Evolutionary conservation across 2,888 invertebrate species (phyloP).

Genomic region (Pyrocoelia pectoralis): DNA sequence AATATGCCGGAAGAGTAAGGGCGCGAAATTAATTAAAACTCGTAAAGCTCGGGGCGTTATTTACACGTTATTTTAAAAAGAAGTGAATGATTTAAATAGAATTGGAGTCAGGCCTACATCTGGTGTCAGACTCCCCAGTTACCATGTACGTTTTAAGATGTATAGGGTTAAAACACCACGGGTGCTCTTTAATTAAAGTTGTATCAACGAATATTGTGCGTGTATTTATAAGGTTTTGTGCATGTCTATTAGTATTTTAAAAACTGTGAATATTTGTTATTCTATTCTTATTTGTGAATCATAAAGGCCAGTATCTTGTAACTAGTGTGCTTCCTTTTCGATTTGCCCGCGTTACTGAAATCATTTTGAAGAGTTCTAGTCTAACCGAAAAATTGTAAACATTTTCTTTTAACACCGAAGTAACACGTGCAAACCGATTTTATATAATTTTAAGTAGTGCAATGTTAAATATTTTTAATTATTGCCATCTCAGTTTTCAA

Average conservation of each 20-base stretch:
- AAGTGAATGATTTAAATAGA: background rate
- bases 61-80: conserved; percentile 18
- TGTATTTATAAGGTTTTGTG: conserved; percentile 16
- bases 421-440: conserved; percentile 8
- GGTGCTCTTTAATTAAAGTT: conserved; percentile 48
- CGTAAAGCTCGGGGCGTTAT: background rate
- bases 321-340: conserved; percentile 25
- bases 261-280: conserved; percentile 22
- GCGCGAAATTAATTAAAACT: background rate
- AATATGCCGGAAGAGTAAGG: conserved; percentile 36
- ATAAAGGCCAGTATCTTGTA: conserved; percentile 50
- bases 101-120: too few species aligned
- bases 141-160: conserved; percentile 52
- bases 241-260: conserved; percentile 11
- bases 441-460: conserved; percentile 48
- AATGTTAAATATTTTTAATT: conserved; percentile 46
- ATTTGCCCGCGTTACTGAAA: conserved; percentile 13
- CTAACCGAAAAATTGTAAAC: background rate
- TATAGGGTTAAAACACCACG: conserved; percentile 48
- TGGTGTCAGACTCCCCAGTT: conserved; percentile 40
- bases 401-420: background rate
- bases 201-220: conserved; percentile 23
- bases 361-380: conserved; percentile 1
- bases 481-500: conserved; percentile 20
- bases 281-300: conserved; percentile 37